Base-by-base conservation (phyloP, 2,888 invertebrate genomes). In the Drosophila nr. fundita region DNA sequence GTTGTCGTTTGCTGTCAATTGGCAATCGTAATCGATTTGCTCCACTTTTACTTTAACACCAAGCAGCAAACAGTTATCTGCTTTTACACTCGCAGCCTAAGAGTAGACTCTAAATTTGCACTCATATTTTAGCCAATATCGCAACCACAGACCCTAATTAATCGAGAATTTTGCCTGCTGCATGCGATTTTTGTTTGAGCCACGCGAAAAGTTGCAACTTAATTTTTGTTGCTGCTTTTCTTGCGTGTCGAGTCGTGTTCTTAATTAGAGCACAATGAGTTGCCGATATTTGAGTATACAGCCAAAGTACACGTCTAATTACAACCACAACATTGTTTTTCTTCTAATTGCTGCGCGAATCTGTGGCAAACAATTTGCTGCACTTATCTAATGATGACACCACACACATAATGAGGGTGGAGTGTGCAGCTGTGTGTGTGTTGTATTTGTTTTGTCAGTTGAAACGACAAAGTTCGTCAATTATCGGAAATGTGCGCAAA, bases 221-320 rank as follows among this genome's bases (percentile, higher is more conserved):
- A 62, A 58, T 59, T 76, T 70, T 65, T 59, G 58, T 72, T 67
- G 71, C 50, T 60, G 53, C 49, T 76, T 54, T 75, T 63, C 60
- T 72, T 68, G 69, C 63, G 60, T 65, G 59, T 63, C 53, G 69
- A 60, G 57, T 65, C 53, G 73, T 63, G 84, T 72, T 89, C 87
- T 76, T 86, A 86, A 86, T 86, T 86, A 82, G 87, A 76, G 80
- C 73, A 76, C 82, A 89, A 82, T 89, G 89, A 82, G 80, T 82
- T 84, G 89, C 70, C 76, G 38, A 84, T 85, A 87, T 77, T 24
- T 48, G 67, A 36, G 38, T 61, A 27, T 1, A 15, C 61, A 55
- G 70, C 62, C 60, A 15, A 1, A 78, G 76, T 79, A 57, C 79
- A 79, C 67, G 73, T 74, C 77, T 85, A 87, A 87, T 89, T 89